Conservation (phyloP, 2,797 vertebrate species). For the Arctocebus calabarensis region DNA sequence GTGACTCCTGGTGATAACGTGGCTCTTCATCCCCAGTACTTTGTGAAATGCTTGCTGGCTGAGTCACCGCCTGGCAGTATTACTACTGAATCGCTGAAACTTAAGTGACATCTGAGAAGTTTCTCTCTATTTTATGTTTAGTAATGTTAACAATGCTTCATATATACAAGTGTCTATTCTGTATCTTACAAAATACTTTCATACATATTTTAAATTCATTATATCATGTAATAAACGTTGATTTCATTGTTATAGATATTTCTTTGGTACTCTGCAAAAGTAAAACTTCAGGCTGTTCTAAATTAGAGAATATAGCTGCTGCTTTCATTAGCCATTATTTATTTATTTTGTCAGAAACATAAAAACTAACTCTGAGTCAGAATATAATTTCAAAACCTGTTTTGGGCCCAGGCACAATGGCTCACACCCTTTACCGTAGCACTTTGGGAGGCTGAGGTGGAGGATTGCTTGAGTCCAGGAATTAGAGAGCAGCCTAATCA, state of each 20-base stretch:
- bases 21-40: background rate
- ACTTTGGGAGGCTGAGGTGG: background rate
- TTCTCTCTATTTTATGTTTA: background rate
- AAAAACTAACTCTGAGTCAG: background rate
- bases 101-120: background rate
- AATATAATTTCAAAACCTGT: background rate
- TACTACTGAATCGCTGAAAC: background rate
- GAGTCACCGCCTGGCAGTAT: background rate
- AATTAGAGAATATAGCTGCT: background rate
- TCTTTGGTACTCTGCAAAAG: background rate
- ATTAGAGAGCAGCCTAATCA: background rate
- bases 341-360: background rate
- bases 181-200: background rate
- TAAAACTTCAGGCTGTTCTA: background rate
- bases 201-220: background rate
- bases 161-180: accelerated
- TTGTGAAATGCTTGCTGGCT: background rate
- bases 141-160: background rate
- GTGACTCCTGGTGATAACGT: no score
- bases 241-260: background rate
- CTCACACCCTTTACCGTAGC: background rate
- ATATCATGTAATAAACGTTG: background rate
- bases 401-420: background rate
- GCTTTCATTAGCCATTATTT: background rate
- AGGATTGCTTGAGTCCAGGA: background rate